These are phyloP conservation scores for Adelges cooleyi DNA, from an alignment of 1,140 invertebrate genomes.

Conservation along the genomic window DNA sequence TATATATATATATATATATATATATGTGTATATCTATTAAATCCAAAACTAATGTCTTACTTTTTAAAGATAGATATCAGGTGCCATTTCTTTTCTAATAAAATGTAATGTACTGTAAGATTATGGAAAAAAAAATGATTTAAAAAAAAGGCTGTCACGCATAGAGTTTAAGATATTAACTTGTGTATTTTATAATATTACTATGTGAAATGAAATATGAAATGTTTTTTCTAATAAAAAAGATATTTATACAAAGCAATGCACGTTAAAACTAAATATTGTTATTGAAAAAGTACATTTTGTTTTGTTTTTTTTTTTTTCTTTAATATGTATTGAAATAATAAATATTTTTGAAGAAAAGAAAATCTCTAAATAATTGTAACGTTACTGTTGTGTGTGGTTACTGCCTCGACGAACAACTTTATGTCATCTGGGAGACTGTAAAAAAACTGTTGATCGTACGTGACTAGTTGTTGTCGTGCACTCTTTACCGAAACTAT, in stretches of 20 bases:
- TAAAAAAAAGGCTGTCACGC: conserved; percentile 26
- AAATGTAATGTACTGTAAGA: conserved; percentile 16
- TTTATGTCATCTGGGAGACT: no score
- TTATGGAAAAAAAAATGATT: no score
- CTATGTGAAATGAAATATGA: conserved; percentile 19
- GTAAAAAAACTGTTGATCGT: no score
- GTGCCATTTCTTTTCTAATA: conserved; percentile 22
- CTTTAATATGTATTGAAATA: conserved; percentile 10
- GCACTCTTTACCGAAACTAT: no score
- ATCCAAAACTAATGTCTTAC: conserved; percentile 23
- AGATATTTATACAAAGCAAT: conserved; percentile 27
- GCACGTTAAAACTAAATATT: conserved; percentile 27
- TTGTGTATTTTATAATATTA: conserved; percentile 28
- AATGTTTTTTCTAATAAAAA: conserved; percentile 25
- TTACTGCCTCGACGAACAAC: no score
- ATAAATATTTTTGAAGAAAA: conserved; percentile 22
- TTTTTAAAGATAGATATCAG: conserved; percentile 8
- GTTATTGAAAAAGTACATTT: conserved; percentile 3
- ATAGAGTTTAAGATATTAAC: conserved; percentile 25
- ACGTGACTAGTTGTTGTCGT: no score
- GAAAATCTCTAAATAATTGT: no score
- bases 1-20: no score
- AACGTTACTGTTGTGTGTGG: no score
- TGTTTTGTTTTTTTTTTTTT: no score
- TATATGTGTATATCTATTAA: no score